A percentile compares a stretch with the other conserved stretches of the same genome.
phyloP scores from a whole-genome alignment of 2,113 vertebrate genomes.

The Gobio gobio region DNA sequence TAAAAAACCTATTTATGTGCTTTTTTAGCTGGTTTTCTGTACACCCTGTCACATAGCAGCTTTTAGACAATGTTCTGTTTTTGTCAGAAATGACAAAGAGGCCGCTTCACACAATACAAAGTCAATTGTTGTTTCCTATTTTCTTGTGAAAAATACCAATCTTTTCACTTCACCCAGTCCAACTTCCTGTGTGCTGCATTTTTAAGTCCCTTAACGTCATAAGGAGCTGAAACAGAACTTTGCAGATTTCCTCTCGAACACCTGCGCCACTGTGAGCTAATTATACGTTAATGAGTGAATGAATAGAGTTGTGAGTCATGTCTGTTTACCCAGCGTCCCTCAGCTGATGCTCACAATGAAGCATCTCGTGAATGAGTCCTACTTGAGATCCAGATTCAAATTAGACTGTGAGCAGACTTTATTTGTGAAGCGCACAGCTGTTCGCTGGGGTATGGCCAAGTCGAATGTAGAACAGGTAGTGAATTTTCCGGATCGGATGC shows the following conservation, averaged over 20 bases:
- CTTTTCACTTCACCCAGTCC: background rate
- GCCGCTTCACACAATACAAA: too few relatives aligned
- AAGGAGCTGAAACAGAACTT: slow-evolving; percentile 12
- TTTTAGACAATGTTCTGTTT: too few relatives aligned
- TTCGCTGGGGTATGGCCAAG: slow-evolving; percentile 5
- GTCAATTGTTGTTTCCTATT: slow-evolving; percentile 8
- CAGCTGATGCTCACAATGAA: slow-evolving; percentile 18
- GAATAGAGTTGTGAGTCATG: slow-evolving; percentile 57
- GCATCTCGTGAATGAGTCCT: slow-evolving; percentile 6
- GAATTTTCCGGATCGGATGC: background rate
- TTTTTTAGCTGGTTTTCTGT: too few relatives aligned
- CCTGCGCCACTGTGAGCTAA: slow-evolving; percentile 52
- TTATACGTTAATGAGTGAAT: slow-evolving; percentile 53
- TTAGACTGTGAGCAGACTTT: background rate
- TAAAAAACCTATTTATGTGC: too few relatives aligned
- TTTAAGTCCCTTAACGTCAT: slow-evolving; percentile 27
- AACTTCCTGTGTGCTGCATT: background rate
- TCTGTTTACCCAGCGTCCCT: slow-evolving; percentile 49
- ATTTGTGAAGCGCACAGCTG: background rate
- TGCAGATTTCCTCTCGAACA: slow-evolving; percentile 46
- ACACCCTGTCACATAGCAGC: too few relatives aligned
- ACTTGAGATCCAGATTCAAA: slow-evolving; percentile 23
- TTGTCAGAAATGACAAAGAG: too few relatives aligned
- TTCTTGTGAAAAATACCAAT: background rate
- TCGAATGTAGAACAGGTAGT: slow-evolving; percentile 4